Conservation (phyloP, 2,888 invertebrate genomes). For the Blera fallax region DNA sequence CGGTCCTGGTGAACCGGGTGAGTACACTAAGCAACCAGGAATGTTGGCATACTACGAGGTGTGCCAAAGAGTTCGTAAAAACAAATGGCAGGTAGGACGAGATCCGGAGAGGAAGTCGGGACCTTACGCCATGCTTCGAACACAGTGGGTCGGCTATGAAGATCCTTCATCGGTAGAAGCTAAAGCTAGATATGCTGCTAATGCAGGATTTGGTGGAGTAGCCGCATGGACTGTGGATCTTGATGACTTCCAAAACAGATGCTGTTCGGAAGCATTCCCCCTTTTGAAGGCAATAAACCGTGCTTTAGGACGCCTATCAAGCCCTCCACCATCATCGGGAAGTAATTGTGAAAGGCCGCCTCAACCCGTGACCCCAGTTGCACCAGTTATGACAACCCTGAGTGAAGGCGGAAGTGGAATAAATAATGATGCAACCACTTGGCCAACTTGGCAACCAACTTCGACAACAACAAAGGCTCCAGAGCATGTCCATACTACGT, state of each 20-base stretch:
- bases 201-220: constrained; percentile 89
- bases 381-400: constrained; percentile 89
- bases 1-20: constrained; percentile 91
- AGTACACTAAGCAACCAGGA: constrained; percentile 92
- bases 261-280: constrained; percentile 91
- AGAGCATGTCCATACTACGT: constrained; percentile 78
- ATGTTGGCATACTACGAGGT: constrained; percentile 95
- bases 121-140: constrained; percentile 89
- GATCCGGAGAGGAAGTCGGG: constrained; percentile 84
- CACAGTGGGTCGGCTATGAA: constrained; percentile 96
- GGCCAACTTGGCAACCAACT: constrained; percentile 77
- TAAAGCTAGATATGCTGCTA: constrained; percentile 89
- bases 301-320: constrained; percentile 86
- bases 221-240: constrained; percentile 94
- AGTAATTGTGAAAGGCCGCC: constrained; percentile 88
- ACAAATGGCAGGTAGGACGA: constrained; percentile 87
- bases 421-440: constrained; percentile 78
- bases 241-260: constrained; percentile 93
- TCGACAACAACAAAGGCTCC: constrained; percentile 76
- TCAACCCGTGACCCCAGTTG: constrained; percentile 88
- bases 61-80: constrained; percentile 87
- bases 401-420: constrained; percentile 81
- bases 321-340: constrained; percentile 83
- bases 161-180: constrained; percentile 89
- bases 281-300: constrained; percentile 89